These are phyloP conservation scores for Andricus curvator DNA, from an alignment of 2,888 invertebrate species.

Conservation along the genomic window DNA sequence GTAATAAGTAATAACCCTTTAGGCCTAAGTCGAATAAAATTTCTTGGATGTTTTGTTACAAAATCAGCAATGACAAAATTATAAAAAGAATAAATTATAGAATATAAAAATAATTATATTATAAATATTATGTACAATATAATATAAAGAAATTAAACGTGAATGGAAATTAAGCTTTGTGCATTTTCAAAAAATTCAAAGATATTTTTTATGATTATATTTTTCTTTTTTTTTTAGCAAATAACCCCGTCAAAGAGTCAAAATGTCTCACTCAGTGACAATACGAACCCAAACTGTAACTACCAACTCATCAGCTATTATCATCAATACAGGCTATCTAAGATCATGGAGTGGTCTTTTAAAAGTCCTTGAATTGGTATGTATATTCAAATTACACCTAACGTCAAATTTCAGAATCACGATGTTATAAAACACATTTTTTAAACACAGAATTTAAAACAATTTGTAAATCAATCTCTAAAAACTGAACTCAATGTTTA, in stretches of 20 bases:
- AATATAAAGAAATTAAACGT: no score
- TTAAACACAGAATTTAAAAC: background rate
- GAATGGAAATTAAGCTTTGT: no score
- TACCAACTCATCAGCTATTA: conserved; percentile 86
- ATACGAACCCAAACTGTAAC: conserved; percentile 87
- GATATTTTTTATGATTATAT: no score
- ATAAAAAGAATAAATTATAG: no score
- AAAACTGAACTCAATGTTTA: no score
- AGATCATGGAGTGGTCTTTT: conserved; percentile 88
- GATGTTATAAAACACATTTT: background rate
- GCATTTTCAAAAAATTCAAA: no score
- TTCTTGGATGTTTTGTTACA: background rate
- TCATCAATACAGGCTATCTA: conserved; percentile 90
- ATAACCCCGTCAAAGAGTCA: conserved; percentile 60
- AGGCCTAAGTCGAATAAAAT: background rate
- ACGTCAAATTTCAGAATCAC: conserved; percentile 1
- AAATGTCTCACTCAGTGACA: conserved; percentile 93
- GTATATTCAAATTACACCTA: conserved; percentile 40
- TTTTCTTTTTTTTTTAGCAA: conserved; percentile 5
- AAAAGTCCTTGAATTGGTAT: conserved; percentile 89
- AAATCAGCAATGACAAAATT: background rate
- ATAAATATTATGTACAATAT: no score
- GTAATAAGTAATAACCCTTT: background rate
- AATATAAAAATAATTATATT: no score
- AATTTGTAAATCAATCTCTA: no score